Conservation (phyloP, 2,113 vertebrate genomes). For the Marmota flaviventris region DNA sequence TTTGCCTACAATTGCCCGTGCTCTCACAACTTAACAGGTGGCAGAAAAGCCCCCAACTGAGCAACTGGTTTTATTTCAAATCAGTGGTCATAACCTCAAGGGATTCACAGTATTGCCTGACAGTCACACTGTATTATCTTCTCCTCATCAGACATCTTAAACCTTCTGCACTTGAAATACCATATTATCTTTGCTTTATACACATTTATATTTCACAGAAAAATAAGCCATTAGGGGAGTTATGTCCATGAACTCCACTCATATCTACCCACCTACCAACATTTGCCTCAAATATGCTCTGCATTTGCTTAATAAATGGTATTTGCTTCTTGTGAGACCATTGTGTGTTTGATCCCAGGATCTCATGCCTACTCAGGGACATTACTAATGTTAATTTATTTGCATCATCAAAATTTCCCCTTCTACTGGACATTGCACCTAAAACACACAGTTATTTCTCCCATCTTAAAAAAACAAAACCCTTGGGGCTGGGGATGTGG, state of each 20-base stretch:
- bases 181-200: neutral
- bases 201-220: neutral
- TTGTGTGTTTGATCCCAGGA: neutral
- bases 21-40: neutral
- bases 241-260: neutral
- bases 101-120: neutral
- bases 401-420: neutral
- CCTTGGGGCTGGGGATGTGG: no score
- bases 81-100: neutral
- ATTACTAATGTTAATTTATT: neutral
- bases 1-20: neutral
- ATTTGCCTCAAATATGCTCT: no score
- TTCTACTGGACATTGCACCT: neutral
- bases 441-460: neutral
- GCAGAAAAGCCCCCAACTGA: neutral
- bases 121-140: neutral
- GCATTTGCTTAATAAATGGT: no score
- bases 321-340: neutral
- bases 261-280: neutral
- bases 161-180: neutral
- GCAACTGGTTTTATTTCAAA: neutral
- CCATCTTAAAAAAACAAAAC: neutral
- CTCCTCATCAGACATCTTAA: neutral
- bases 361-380: neutral
- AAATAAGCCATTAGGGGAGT: neutral